phyloP scores from a whole-genome alignment of 2,113 vertebrate genomes.

The Regulus satrapa region DNA sequence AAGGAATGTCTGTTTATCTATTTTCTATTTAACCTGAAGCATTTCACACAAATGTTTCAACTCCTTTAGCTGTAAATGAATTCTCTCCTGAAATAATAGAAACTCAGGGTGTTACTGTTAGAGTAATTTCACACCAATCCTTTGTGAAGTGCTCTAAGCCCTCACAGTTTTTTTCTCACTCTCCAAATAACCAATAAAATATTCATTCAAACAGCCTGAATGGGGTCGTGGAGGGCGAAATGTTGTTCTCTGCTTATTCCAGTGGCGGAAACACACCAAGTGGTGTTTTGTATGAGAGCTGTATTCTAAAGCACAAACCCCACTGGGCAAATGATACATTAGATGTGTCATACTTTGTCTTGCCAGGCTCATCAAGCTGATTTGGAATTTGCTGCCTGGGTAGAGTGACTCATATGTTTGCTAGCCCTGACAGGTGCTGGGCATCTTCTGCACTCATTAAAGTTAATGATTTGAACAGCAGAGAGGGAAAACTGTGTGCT shows the following conservation, averaged over 20 bases:
- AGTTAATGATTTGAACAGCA: slow-evolving; percentile 22
- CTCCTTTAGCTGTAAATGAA: slow-evolving; percentile 48
- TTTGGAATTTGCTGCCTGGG: slow-evolving; percentile 8
- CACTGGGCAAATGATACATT: background rate
- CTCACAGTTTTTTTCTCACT: background rate
- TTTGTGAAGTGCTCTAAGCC: background rate
- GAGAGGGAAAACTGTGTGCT: background rate
- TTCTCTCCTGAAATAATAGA: slow-evolving; percentile 51
- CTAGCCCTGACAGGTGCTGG: slow-evolving; percentile 20
- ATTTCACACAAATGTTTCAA: slow-evolving; percentile 28
- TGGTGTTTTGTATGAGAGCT: background rate
- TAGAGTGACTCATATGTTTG: slow-evolving; percentile 41
- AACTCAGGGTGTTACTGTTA: slow-evolving; percentile 1
- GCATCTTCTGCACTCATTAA: slow-evolving; percentile 18
- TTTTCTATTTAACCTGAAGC: slow-evolving; percentile 19
- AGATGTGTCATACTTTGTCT: background rate
- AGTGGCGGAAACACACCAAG: background rate
- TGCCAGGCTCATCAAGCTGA: slow-evolving; percentile 2
- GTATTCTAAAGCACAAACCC: background rate
- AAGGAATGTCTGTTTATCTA: background rate
- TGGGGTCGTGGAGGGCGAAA: background rate
- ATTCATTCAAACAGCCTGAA: slow-evolving; percentile 36
- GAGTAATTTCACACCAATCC: slow-evolving; percentile 51
- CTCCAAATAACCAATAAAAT: slow-evolving; percentile 56
- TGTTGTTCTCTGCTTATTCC: background rate